Conservation (phyloP, 2,888 invertebrate genomes). For the Tipula vernalis region DNA sequence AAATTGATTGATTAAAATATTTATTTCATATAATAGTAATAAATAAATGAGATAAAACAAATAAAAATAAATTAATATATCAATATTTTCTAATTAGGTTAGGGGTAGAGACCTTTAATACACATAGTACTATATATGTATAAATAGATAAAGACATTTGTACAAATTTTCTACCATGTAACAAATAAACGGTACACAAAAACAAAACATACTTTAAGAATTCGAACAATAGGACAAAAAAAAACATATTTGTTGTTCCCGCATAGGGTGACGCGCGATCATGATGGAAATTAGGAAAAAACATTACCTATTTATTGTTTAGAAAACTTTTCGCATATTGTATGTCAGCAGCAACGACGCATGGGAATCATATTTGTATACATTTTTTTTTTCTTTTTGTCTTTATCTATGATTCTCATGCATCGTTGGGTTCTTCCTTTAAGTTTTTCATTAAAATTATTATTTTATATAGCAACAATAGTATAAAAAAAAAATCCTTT, state of each 20-base stretch:
- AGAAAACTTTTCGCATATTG: not conserved
- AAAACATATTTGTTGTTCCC: not conserved
- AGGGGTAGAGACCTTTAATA: not conserved
- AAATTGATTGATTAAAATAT: not conserved
- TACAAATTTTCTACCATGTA: not conserved
- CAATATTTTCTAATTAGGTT: not conserved
- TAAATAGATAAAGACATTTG: not conserved
- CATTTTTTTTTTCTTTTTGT: not conserved
- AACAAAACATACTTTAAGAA: not conserved
- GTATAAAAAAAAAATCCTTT: not conserved
- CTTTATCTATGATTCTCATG: constrained; percentile 8
- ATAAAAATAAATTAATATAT: not conserved
- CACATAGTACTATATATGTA: not conserved
- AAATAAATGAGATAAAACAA: not conserved
- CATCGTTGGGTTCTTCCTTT: not conserved
- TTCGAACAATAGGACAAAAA: not conserved
- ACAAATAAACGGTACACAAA: not conserved
- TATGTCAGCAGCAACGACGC: not conserved
- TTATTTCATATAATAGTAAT: not conserved
- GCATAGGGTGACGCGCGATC: not conserved
- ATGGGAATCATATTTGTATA: not conserved
- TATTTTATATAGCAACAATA: not conserved
- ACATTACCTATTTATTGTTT: not conserved
- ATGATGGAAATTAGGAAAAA: not conserved
- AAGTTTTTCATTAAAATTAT: not conserved